phyloP scores from a whole-genome alignment of 2,797 vertebrate genomes.

The Cyclopterus lumpus region DNA sequence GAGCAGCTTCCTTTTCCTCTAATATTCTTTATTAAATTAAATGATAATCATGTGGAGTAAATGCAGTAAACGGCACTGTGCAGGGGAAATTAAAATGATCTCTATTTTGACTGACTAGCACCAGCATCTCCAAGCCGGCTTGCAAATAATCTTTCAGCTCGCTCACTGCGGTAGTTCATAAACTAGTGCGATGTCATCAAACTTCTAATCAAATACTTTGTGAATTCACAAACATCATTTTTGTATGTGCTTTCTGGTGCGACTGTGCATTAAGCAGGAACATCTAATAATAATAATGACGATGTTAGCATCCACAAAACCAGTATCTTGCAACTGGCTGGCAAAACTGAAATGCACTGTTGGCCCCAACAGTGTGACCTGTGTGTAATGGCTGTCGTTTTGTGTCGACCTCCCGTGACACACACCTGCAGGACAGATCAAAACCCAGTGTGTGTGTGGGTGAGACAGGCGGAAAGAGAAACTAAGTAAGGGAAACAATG shows the following conservation, averaged over 20 bases:
- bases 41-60: not conserved
- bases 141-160: not conserved
- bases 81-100: not conserved
- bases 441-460: not conserved
- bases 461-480: slow-evolving; percentile 1
- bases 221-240: not conserved
- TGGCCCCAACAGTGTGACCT: slow-evolving; percentile 27
- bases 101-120: not conserved
- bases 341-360: not conserved
- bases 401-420: slow-evolving; percentile 15
- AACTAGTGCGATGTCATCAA: not conserved
- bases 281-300: not conserved
- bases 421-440: slow-evolving; percentile 24
- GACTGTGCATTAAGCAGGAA: not conserved
- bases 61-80: not conserved
- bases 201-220: not conserved
- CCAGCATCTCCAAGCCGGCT: not conserved
- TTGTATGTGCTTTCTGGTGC: too few relatives aligned
- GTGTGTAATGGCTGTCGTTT: slow-evolving; percentile 27
- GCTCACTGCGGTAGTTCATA: not conserved
- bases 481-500: not conserved
- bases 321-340: not conserved
- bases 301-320: not conserved
- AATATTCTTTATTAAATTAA: not conserved
- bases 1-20: not conserved